These are phyloP conservation scores for Leptestheria dahalacensis DNA, from an alignment of 1,140 invertebrate species.

Conservation along the genomic window DNA sequence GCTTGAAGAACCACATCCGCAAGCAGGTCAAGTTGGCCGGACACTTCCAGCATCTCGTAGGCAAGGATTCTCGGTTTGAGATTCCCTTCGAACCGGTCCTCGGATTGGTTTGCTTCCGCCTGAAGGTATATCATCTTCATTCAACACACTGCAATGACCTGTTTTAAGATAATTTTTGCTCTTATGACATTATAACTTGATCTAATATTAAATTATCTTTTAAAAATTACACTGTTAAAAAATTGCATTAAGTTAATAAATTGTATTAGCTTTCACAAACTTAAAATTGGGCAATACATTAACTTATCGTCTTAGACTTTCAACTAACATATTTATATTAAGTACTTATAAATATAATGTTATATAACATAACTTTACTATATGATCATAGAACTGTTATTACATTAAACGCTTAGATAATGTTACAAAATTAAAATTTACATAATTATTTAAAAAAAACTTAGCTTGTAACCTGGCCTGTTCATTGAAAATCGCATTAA, in stretches of 20 bases:
- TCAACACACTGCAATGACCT: neutral
- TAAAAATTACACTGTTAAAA: neutral
- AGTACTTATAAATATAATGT: no score
- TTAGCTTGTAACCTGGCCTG: constrained; percentile 15
- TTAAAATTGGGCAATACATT: no score
- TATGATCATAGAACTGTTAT: no score
- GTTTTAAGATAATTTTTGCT: neutral
- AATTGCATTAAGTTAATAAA: no score
- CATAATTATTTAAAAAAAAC: constrained; percentile 5
- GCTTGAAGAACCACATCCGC: constrained; percentile 61
- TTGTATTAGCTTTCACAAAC: no score
- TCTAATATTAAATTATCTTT: neutral
- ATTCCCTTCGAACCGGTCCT: constrained; percentile 50
- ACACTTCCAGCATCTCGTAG: constrained; percentile 53
- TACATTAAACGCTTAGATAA: no score
- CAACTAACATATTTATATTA: neutral
- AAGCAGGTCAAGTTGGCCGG: constrained; percentile 56
- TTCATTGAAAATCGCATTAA: no score
- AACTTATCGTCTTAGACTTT: no score
- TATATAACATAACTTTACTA: no score
- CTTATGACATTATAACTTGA: neutral
- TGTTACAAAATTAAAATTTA: no score
- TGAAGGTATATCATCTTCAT: constrained; percentile 50
- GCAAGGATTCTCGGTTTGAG: constrained; percentile 59
- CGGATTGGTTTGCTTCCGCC: constrained; percentile 74